Percentiles rank a stretch among this genome's conserved stretches.
These are phyloP conservation scores for Microcaecilia unicolor DNA, from an alignment of 2,797 vertebrate genomes.

Conservation along the genomic window DNA sequence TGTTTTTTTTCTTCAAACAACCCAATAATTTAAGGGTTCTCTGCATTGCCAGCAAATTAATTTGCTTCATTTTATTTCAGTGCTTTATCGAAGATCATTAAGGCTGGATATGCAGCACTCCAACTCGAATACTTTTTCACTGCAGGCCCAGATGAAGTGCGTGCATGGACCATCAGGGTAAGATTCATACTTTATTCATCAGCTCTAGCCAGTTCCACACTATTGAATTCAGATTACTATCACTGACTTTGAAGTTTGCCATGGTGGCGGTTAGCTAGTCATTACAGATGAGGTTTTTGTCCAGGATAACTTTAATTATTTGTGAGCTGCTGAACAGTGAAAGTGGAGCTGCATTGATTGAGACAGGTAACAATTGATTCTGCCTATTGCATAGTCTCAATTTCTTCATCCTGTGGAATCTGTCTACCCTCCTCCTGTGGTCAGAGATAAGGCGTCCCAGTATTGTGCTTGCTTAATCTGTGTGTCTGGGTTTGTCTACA, in stretches of 20 bases:
- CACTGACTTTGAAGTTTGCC: slow-evolving; percentile 94
- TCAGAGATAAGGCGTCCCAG: slow-evolving; percentile 93
- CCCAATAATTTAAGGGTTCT: slow-evolving; percentile 29
- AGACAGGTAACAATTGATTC: slow-evolving; percentile 99
- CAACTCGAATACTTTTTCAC: slow-evolving; percentile 99
- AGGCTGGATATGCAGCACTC: slow-evolving; percentile 86
- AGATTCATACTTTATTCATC: slow-evolving; percentile 72
- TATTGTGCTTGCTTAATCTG: slow-evolving; percentile 99
- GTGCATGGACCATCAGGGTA: slow-evolving; percentile 96
- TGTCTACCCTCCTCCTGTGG: slow-evolving; percentile 98
- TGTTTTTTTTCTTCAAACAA: too few species aligned
- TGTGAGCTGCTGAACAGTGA: slow-evolving; percentile 97
- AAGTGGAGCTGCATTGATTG: slow-evolving; percentile 98
- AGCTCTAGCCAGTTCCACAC: slow-evolving; percentile 75
- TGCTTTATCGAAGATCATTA: slow-evolving; percentile 95
- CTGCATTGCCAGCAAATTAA: slow-evolving; percentile 40
- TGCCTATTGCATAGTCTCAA: slow-evolving; percentile 99
- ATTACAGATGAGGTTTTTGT: slow-evolving; percentile 90
- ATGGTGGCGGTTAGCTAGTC: slow-evolving; percentile 93
- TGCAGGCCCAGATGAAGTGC: slow-evolving; percentile 95
- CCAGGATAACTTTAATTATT: slow-evolving; percentile 99
- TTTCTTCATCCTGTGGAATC: slow-evolving; percentile 99
- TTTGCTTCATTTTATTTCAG: slow-evolving; percentile 62
- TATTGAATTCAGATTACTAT: slow-evolving; percentile 91
- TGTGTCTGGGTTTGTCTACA: slow-evolving; percentile 98